Evolutionary conservation across 2,888 invertebrate species (phyloP).

Genomic region (Hololepta plana): DNA sequence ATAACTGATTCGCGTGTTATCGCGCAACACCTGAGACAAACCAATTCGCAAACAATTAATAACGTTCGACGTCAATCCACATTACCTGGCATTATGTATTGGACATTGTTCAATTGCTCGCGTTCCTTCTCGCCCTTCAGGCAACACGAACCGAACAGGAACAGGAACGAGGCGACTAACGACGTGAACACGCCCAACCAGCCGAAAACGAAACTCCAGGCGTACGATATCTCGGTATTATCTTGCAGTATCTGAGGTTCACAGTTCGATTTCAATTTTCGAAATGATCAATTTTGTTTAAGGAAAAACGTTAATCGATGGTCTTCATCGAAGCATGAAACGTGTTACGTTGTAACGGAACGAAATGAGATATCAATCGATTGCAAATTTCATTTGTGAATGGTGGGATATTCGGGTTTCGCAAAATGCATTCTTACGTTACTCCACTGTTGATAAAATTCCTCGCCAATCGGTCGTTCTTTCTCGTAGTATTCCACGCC

Average conservation of each 20-base stretch:
- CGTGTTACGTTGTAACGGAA: too few relatives aligned
- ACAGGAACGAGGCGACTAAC: conserved; percentile 54
- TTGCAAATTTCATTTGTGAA: too few relatives aligned
- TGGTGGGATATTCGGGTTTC: conserved; percentile 3
- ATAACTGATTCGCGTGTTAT: conserved; percentile 71
- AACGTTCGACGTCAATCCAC: not conserved
- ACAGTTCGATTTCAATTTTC: too few relatives aligned
- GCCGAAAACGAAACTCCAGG: conserved; percentile 73
- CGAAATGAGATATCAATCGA: too few relatives aligned
- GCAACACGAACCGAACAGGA: conserved; percentile 65
- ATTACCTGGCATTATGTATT: conserved; percentile 76
- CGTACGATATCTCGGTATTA: conserved; percentile 55
- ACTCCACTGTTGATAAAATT: conserved; percentile 85
- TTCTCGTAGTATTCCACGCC: conserved; percentile 92
- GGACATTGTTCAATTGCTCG: conserved; percentile 60
- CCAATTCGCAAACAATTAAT: conserved; percentile 20
- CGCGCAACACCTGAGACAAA: conserved; percentile 54
- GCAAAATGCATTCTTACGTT: conserved; percentile 41
- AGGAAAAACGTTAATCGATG: too few relatives aligned
- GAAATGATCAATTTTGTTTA: too few relatives aligned
- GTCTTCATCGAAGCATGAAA: too few relatives aligned
- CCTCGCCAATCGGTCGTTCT: conserved; percentile 82
- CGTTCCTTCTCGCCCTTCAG: conserved; percentile 57
- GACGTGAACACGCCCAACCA: conserved; percentile 68
- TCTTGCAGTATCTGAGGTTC: conserved; percentile 62